Conservation (phyloP, 2,888 invertebrate genomes). For the Cosmia trapezina region DNA sequence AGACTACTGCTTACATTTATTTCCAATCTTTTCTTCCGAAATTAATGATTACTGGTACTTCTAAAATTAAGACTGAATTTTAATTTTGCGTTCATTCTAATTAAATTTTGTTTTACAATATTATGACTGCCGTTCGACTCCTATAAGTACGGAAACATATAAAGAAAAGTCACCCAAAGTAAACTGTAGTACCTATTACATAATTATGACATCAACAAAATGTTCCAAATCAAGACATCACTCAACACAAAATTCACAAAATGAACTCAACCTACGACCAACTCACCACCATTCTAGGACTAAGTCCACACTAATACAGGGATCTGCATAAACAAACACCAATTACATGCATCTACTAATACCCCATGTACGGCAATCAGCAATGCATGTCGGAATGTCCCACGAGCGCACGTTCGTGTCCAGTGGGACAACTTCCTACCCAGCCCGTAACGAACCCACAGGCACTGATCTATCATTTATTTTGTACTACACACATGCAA, state of each 20-base stretch:
- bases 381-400: slow-evolving; percentile 61
- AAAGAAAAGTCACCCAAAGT: not conserved
- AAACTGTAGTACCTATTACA: no score
- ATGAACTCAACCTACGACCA: no score
- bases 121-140: not conserved
- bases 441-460: slow-evolving; percentile 26
- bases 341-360: slow-evolving; percentile 39
- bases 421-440: slow-evolving; percentile 43
- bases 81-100: not conserved
- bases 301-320: not conserved
- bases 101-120: not conserved
- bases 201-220: not conserved
- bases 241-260: not conserved
- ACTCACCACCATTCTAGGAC: not conserved
- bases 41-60: no score
- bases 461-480: slow-evolving; percentile 46
- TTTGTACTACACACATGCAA: slow-evolving; percentile 40
- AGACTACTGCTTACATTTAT: not conserved
- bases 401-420: slow-evolving; percentile 49
- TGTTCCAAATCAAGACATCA: not conserved
- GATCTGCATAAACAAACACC: slow-evolving; percentile 43
- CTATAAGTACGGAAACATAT: not conserved
- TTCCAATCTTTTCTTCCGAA: not conserved
- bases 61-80: no score
- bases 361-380: slow-evolving; percentile 47